phyloP scores from a whole-genome alignment of 1,140 invertebrate genomes.

The Calosoma granatense region DNA sequence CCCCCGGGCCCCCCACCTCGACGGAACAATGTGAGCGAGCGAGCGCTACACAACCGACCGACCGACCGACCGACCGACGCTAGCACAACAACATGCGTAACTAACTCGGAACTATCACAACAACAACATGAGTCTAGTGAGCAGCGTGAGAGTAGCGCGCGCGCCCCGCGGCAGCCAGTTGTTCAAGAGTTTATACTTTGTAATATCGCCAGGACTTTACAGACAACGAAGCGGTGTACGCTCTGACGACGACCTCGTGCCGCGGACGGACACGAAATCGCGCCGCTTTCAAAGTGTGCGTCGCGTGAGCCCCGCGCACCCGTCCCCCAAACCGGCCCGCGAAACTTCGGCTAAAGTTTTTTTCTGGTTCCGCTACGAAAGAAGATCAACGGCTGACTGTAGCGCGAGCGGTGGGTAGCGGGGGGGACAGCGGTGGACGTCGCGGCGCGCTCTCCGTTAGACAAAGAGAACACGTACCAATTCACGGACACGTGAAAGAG shows the following conservation, averaged over 20 bases:
- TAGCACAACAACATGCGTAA: too few relatives aligned
- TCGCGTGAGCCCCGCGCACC: background rate
- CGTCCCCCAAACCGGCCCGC: background rate
- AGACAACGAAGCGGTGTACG: background rate
- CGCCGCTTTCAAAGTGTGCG: too few relatives aligned
- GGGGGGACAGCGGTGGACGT: background rate
- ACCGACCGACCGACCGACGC: too few relatives aligned
- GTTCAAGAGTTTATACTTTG: background rate
- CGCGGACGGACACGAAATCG: too few relatives aligned
- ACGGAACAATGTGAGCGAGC: background rate
- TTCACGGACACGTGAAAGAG: too few relatives aligned
- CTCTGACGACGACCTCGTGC: background rate
- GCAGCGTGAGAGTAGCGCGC: background rate
- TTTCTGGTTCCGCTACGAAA: slow-evolving; percentile 3
- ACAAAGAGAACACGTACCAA: background rate
- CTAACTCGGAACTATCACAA: too few relatives aligned
- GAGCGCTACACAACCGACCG: too few relatives aligned
- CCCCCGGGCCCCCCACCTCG: background rate
- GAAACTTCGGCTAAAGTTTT: background rate
- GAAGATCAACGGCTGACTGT: background rate
- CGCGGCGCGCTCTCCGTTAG: background rate
- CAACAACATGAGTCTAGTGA: too few relatives aligned
- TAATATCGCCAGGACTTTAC: too few relatives aligned
- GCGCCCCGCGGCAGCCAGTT: background rate
- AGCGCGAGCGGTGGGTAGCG: background rate